A percentile compares a stretch with the other conserved stretches of the same genome.
Conservation (phyloP, 2,113 vertebrate genomes). For the Sinocyclocheilus grahami region DNA sequence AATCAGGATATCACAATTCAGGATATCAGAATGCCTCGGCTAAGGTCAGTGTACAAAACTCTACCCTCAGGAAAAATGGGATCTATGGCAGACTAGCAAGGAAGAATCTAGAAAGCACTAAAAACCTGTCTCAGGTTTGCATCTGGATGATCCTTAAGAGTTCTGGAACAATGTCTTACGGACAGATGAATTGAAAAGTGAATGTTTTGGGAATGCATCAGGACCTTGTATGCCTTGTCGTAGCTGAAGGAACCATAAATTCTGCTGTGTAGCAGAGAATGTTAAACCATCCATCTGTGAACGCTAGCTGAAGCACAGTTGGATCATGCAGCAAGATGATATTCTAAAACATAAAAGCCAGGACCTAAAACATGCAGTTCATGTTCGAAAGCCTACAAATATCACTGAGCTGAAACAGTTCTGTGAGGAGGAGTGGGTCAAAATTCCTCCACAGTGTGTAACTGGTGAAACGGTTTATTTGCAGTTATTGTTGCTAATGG, state of each 20-base stretch:
- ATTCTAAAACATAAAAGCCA: background rate
- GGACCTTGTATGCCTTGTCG: background rate
- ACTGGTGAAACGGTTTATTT: background rate
- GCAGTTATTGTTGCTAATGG: background rate
- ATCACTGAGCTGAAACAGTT: background rate
- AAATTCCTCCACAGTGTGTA: background rate
- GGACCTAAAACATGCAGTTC: background rate
- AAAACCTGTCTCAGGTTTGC: background rate
- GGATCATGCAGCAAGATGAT: background rate
- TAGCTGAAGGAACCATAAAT: background rate
- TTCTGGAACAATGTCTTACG: background rate
- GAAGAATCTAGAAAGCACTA: background rate
- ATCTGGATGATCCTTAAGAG: background rate
- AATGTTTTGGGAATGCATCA: slow-evolving; percentile 5
- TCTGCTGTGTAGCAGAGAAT: background rate
- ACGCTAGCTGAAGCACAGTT: background rate
- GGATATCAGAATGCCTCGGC: no score
- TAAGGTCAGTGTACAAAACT: background rate
- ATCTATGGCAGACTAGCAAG: background rate
- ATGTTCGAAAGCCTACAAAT: background rate
- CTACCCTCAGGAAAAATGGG: background rate
- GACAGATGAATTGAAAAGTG: background rate
- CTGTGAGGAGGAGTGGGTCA: background rate
- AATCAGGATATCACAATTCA: background rate
- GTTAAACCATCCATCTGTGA: background rate